A percentile compares a stretch with the other conserved stretches of the same genome.
Evolutionary conservation across 2,888 invertebrate genomes (phyloP).

Genomic region (Pterobdella sp.): DNA sequence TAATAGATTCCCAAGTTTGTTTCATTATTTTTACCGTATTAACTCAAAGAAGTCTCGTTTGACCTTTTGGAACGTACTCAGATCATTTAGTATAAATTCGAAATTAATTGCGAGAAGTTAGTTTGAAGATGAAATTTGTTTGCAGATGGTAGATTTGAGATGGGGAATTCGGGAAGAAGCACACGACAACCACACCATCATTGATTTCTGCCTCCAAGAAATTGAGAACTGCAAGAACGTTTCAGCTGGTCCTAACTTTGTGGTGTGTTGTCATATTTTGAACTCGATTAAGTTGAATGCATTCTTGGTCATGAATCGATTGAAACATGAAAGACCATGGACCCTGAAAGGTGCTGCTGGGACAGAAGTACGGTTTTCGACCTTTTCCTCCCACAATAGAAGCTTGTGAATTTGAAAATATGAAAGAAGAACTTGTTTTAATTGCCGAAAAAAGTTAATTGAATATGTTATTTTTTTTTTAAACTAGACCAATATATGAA

Average conservation of each 20-base stretch:
- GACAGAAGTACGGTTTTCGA: slow-evolving; percentile 47
- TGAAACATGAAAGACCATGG: too few relatives aligned
- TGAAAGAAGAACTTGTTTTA: slow-evolving; percentile 34
- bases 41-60: neutral
- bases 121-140: neutral
- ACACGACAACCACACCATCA: slow-evolving; percentile 40
- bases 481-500: too few relatives aligned
- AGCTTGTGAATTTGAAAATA: slow-evolving; percentile 41
- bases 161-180: slow-evolving; percentile 41
- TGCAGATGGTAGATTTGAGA: slow-evolving; percentile 39
- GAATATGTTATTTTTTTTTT: too few relatives aligned
- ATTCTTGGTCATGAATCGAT: neutral
- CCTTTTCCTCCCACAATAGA: slow-evolving; percentile 43
- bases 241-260: slow-evolving; percentile 39
- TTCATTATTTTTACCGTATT: neutral
- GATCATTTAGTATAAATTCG: neutral
- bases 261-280: slow-evolving; percentile 37
- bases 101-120: neutral
- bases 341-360: slow-evolving; percentile 43
- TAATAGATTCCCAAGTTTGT: neutral
- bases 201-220: slow-evolving; percentile 40
- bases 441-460: neutral
- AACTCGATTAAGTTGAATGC: neutral
- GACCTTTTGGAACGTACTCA: neutral
- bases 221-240: slow-evolving; percentile 38